These are phyloP conservation scores for Phenacoccus solenopsis DNA, from an alignment of 1,140 invertebrate species.

Conservation along the genomic window DNA sequence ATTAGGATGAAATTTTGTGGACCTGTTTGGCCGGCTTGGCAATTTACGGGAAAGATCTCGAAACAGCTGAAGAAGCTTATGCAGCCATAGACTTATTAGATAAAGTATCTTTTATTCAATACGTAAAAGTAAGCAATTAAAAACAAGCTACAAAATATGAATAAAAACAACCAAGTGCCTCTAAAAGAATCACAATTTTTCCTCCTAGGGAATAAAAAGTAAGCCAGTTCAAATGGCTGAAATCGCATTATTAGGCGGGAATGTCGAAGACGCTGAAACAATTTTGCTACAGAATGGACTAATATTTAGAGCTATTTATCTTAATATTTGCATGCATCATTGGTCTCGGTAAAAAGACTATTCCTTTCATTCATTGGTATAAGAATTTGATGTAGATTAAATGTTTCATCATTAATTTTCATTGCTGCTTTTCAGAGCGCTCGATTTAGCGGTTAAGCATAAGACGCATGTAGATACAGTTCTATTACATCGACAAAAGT, in stretches of 20 bases:
- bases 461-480: conserved; percentile 65
- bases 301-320: conserved; percentile 58
- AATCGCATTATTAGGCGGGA: conserved; percentile 64
- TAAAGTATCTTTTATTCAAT: conserved; percentile 79
- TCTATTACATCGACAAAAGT: conserved; percentile 56
- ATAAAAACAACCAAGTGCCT: not conserved
- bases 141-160: not conserved
- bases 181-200: conserved; percentile 17
- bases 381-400: no score
- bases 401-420: no score
- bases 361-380: no score
- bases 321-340: conserved; percentile 69
- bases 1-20: conserved; percentile 77
- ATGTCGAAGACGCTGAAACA: conserved; percentile 65
- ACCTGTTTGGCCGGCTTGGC: conserved; percentile 78
- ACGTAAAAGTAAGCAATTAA: conserved; percentile 52
- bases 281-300: conserved; percentile 66
- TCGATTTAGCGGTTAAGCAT: conserved; percentile 72
- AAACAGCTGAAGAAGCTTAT: conserved; percentile 83
- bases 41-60: conserved; percentile 59
- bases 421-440: conserved; percentile 43
- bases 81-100: conserved; percentile 81
- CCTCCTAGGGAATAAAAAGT: conserved; percentile 37
- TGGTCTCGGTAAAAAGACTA: conserved; percentile 54
- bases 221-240: conserved; percentile 57